Base-by-base conservation (phyloP, 1,140 invertebrate genomes). In the Vanessa tameamea region DNA sequence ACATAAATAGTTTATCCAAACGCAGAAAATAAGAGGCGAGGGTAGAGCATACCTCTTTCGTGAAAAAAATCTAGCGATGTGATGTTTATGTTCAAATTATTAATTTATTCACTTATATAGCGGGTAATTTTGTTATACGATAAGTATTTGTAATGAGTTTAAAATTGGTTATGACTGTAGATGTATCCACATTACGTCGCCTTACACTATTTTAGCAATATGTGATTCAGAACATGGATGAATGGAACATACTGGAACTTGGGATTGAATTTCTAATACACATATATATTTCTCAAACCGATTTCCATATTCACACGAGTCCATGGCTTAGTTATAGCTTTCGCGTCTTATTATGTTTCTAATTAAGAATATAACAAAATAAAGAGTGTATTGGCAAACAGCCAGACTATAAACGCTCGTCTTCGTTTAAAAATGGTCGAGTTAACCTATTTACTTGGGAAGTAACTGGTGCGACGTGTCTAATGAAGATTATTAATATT, bases 291-390 rank as follows among this genome's bases (percentile, higher is more conserved):
- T 67, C 71, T 75, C 75, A 66, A 78, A 55, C 65, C 66, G 57
- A 37, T 50, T 51, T 26, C 37, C 50, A 69, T 72, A 43, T 5
- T 51, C 71, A 8, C 55, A 72, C 51, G n/a, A 73, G 47, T 51
- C 12, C 55, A 64, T 67, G 65, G 51, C 53, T 72, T 75, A 47
- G 12, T 61, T 61, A 68, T 64, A 64, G 64, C 64, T 53, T 72
- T 82, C 73, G 13, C 47, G n/a, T n/a, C 23, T 67, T 64, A 50
- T 57, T 53, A 23, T 69, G 53, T 73, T 69, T 48, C 75, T 90
- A 88, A 90, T 91, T 90, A 90, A 86, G 83, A 89, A 82, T 69
- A 82, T 79, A 82, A 81, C 78, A 83, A 83, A 83, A 84, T 84
- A 84, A 85, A 74, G 81, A 70, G 77, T 51, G 63, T 73, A 4